Evolutionary conservation across 2,888 invertebrate genomes (phyloP), one percentile per base, ranked within the genome.

Genomic region (Rhorus exstirpatorius): DNA sequence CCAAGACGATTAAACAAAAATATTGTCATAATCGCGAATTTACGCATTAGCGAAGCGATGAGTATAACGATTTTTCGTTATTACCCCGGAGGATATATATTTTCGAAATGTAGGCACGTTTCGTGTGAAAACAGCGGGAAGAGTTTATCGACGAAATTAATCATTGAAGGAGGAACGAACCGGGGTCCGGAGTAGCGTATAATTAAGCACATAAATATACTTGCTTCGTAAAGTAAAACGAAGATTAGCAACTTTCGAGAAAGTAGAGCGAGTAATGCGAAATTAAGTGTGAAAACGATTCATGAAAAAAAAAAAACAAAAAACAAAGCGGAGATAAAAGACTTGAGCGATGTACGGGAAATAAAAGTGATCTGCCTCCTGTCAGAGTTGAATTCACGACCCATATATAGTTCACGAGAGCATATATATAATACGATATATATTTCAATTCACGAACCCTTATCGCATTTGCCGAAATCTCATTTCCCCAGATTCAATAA

Each of bases 281-380:
- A 24, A 26, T 65, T 71, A 31, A 17, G 35, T 38, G 58, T 14
- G 44, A 35, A 53, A 19, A 58, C 4, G n/a, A n/a, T n/a, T n/a
- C n/a, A n/a, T n/a, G n/a, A n/a, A n/a, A n/a, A n/a, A n/a, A n/a
- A n/a, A n/a, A n/a, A n/a, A n/a, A n/a, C n/a, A n/a, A 17, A 44
- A 71, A n/a, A 49, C 24, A 38, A 55, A 41, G 24, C 12, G 6
- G n/a, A 55, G n/a, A 26, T 1, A 51, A 41, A 14, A 61, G 17
- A 35, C 26, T 4, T 19, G 51, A 58, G 61, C 49, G 35, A 67
- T 10, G 10, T n/a, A 79, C n/a, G 46, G 46, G 14, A 31, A 31
- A 6, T 41, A 81, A 72, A 72, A 72, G 67, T 58, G 41, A 81
- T 53, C 81, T 86, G 87, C 86, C 85, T 85, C 84, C 86, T 87